Conservation (phyloP, 2,113 vertebrate genomes). For the Oxygymnocypris stewartii region DNA sequence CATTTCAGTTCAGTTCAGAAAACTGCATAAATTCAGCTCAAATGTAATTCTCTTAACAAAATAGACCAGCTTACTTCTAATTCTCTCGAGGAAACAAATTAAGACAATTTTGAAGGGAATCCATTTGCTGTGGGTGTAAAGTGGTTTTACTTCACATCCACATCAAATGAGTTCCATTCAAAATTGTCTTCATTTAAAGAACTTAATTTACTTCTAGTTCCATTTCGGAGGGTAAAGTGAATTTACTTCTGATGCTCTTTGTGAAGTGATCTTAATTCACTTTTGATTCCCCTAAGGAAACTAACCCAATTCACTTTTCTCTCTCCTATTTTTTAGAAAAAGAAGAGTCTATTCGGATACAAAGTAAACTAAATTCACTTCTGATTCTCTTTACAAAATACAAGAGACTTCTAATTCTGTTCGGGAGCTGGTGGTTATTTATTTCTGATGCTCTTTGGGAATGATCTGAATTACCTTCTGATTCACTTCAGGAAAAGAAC, state of each 20-base stretch:
- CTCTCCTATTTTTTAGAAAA: neutral
- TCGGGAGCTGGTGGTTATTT: neutral
- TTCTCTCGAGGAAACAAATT: neutral
- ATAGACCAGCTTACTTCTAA: neutral
- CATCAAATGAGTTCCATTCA: neutral
- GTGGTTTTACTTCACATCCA: neutral
- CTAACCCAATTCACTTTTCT: neutral
- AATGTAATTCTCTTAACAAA: neutral
- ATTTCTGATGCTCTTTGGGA: neutral
- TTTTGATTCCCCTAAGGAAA: neutral
- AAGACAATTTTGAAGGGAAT: no score
- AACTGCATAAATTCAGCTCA: neutral
- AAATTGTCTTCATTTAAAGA: no score
- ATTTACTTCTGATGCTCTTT: no score
- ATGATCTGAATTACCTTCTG: neutral
- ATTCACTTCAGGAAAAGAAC: neutral
- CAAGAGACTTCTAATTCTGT: neutral
- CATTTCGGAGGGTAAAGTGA: no score
- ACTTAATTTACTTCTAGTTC: neutral
- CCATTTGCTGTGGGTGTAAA: no score
- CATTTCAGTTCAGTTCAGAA: neutral
- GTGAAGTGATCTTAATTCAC: neutral
- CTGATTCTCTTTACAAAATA: neutral
- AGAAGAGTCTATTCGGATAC: neutral
- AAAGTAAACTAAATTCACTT: neutral